Conservation (phyloP, 1,140 invertebrate genomes). For the Coenobita brevimanus region DNA sequence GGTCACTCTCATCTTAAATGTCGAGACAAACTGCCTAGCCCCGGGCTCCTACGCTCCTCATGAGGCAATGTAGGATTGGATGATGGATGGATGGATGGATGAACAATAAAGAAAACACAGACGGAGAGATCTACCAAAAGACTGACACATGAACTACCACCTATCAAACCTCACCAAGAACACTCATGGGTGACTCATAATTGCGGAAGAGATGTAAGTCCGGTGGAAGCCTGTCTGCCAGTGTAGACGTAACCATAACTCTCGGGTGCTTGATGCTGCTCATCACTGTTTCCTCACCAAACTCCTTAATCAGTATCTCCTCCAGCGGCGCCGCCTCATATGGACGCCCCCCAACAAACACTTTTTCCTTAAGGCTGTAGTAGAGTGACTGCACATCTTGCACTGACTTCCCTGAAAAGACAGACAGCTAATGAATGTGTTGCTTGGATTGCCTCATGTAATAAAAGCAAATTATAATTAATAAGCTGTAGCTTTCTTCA, state of each 20-base stretch:
- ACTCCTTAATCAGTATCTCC: conserved; percentile 88
- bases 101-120: too few species aligned
- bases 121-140: too few species aligned
- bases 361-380: conserved; percentile 92
- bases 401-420: conserved; percentile 74
- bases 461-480: too few species aligned
- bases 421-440: neutral
- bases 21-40: too few species aligned
- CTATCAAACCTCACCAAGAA: conserved; percentile 78
- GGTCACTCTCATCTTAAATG: too few species aligned
- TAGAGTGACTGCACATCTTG: conserved; percentile 84
- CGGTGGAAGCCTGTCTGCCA: conserved; percentile 93
- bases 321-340: conserved; percentile 91
- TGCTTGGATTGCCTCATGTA: neutral
- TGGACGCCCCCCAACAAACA: conserved; percentile 90
- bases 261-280: conserved; percentile 84
- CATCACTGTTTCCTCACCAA: conserved; percentile 91
- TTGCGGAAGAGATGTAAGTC: conserved; percentile 96
- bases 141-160: too few species aligned
- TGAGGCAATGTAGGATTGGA: too few species aligned
- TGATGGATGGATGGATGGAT: too few species aligned
- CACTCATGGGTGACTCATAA: conserved; percentile 83
- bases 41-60: too few species aligned
- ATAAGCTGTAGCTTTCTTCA: too few species aligned
- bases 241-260: conserved; percentile 91